Evolutionary conservation across 2,113 vertebrate genomes (phyloP), one percentile per base, ranked within the genome.

Genomic region (Panthera tigris): DNA sequence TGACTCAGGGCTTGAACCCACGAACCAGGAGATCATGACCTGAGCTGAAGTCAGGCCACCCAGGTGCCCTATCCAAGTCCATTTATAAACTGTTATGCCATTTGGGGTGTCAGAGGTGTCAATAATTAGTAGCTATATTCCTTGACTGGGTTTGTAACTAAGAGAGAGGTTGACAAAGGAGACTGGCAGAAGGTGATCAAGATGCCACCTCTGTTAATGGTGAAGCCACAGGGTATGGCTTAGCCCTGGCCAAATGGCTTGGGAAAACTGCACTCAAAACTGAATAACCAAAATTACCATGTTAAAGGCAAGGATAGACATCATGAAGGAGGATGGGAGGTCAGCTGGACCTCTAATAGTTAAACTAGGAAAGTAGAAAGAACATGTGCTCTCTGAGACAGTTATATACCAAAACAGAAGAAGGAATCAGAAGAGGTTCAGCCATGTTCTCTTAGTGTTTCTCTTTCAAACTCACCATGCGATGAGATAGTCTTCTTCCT

Each of bases 291-390:
- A 25, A 36, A 8, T 68, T 45, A 31, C 9, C 15, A 1, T 19
- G 2, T 29, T 45, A 68, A 61, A 66, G 7, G 4, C 13, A 81
- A 73, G 4, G 3, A 0, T 55, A 13, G 8, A 10, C 15, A 5
- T 45, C 8, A 57, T 27, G 33, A 33, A 52, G 33, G 8, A 11
- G 16, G 13, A 4, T 1, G 7, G 2, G 1, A 23, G 4, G 0
- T 27, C 15, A 27, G 4, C 31, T 41, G 41, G 11, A 33, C 11
- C 33, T 65, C 8, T 29, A 61, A 61, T 61, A 41, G 11, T 29
- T 31, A n/a, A 69, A 83, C 68, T 18, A 45, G 33, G 1, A 10
- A 83, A 19, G 31, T 4, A 27, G 5, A 21, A 63, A 41, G 39
- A 25, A 39, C 11, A 57, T 18, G 25, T 19, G 29, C 7, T 83